Evolutionary conservation across 2,888 invertebrate species (phyloP), one percentile per base, ranked within the genome.

Genomic region (Idaea dimidiata): DNA sequence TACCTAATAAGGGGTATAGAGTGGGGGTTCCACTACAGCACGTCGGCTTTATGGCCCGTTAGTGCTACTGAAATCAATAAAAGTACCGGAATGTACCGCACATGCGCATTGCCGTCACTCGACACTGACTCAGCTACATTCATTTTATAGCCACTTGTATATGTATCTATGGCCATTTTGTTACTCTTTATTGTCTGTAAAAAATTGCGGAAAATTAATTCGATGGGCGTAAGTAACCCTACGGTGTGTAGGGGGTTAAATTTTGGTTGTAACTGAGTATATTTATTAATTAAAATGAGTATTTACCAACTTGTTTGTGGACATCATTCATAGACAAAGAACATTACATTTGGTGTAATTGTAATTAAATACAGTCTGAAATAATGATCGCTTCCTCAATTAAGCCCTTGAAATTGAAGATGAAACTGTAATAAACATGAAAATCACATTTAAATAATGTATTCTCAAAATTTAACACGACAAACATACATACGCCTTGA

Each of bases 1-100:
- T 90, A 90, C 86, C 84, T 90, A 90, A 90, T 91, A 91, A 92
- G 89, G 87, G 86, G 86, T 72, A 87, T 85, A 81, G 86, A 87
- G 86, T 82, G 80, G 84, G 85, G 84, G 82, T 84, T 86, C 80
- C 87, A 80, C 91, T 87, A 88, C 89, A 81, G 90, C 88, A 89
- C 89, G 89, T 89, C 89, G 89, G 84, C 80, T 87, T 88, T 89
- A 92, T 93, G 88, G 93, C 88, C 92, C 93, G 94, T 94, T 94
- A 94, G 93, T 93, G 94, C 94, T 94, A 94, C 94, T 94, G 94
- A 94, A 94, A 94, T 94, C 94, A 94, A 94, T 94, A 94, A 94
- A 94, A 94, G 94, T 93, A 86, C 90, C 88, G 84, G 92, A 93
- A 93, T 92, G 91, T 90, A 90, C 91, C 86, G 93, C 92, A 86